These are phyloP conservation scores for Loxodonta africana DNA, from an alignment of 2,113 vertebrate species.

Conservation along the genomic window DNA sequence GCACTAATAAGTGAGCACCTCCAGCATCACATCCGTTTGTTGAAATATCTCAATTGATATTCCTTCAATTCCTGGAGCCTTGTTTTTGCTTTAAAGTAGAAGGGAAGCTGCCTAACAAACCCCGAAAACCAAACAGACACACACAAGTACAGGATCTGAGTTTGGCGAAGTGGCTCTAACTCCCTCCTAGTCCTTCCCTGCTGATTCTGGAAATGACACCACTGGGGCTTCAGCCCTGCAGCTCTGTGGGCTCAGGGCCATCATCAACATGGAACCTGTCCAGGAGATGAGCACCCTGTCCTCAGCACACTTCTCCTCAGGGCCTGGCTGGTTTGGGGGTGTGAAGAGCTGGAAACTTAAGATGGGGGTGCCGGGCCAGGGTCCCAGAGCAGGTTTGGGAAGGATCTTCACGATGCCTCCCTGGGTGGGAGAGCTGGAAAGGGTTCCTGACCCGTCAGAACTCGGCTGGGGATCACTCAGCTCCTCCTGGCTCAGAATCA, in stretches of 20 bases:
- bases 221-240: accelerated
- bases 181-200: neutral
- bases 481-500: neutral
- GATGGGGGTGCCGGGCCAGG: neutral
- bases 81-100: neutral
- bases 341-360: neutral
- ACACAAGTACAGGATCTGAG: neutral
- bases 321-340: neutral
- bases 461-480: accelerated
- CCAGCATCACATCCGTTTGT: no score
- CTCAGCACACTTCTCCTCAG: neutral
- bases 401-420: accelerated
- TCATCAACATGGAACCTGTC: accelerated
- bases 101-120: neutral
- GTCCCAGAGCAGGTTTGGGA: neutral
- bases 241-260: neutral
- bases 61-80: no score
- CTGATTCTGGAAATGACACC: accelerated
- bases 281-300: neutral
- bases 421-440: neutral
- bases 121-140: neutral
- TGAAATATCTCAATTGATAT: no score
- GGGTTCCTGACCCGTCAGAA: neutral
- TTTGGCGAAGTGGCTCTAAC: neutral
- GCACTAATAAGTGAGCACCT: no score